Conservation (phyloP, 2,888 invertebrate genomes). For the Heliconius sara region DNA sequence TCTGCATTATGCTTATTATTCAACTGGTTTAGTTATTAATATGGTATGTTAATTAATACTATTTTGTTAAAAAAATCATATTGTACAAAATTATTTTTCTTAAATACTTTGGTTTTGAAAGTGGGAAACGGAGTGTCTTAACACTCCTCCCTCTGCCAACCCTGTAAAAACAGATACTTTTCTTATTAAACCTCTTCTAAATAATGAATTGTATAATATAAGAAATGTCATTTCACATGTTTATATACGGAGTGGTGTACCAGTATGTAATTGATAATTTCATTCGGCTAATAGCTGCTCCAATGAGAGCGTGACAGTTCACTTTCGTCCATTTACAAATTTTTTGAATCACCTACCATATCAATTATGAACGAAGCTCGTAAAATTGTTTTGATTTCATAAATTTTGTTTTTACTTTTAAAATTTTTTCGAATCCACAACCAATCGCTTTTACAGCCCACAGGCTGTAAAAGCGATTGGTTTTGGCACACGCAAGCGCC, state of each 20-base stretch:
- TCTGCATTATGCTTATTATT: not conserved
- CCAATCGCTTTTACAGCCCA: too few relatives aligned
- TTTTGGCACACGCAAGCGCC: too few relatives aligned
- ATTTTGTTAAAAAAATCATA: too few relatives aligned
- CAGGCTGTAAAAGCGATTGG: too few relatives aligned
- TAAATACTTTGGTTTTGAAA: too few relatives aligned
- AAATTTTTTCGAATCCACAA: too few relatives aligned
- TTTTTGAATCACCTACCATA: slow-evolving; percentile 32
- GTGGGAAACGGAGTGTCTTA: too few relatives aligned
- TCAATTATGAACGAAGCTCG: slow-evolving; percentile 18
- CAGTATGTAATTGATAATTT: slow-evolving; percentile 63
- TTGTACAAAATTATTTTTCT: too few relatives aligned
- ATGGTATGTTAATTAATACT: too few relatives aligned
- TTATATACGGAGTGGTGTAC: not conserved
- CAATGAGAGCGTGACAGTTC: slow-evolving; percentile 71
- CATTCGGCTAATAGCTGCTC: slow-evolving; percentile 60
- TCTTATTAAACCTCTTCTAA: not conserved
- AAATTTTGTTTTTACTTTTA: not conserved
- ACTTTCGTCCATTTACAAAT: slow-evolving; percentile 55
- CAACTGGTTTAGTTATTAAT: too few relatives aligned
- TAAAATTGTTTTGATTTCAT: not conserved
- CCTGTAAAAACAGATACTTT: not conserved
- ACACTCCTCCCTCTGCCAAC: too few relatives aligned
- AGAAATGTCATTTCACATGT: not conserved
- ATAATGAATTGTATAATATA: not conserved